Base-by-base conservation (phyloP, 2,797 vertebrate species). In the Amazonetta brasiliensis region DNA sequence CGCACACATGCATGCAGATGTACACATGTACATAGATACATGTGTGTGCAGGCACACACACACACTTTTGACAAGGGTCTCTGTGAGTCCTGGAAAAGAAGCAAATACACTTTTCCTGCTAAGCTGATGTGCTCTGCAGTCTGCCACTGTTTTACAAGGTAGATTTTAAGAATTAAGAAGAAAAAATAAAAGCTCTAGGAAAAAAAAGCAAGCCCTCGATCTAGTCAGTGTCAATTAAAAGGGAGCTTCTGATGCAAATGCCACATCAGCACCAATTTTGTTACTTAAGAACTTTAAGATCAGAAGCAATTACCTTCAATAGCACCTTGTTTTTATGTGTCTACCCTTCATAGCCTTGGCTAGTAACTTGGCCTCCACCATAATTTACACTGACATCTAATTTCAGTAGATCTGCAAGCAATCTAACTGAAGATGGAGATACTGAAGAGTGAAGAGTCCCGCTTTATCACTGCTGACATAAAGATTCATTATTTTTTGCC, bases 321-420 rank as follows among this genome's bases (percentile, higher is more conserved):
- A 98, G 97, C 97, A 98, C 98, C 98, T 98, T 98, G 98, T 98
- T 98, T 98, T 98, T 97, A 97, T 97, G 97, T 97, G 97, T 98
- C 97, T 97, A 97, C 97, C 96, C 95, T 97, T 98, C 97, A 98
- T 98, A 98, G 98, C 87, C 76, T 97, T 96, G 95, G 97, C 97
- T 97, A 96, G 97, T 96, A 97, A 97, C 98, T 98, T 95, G 84
- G 98, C 97, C 97, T 98, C 94, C 89, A 95, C 98, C 97, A 97
- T 99, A 98, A 99, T 99, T 98, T 98, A 98, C 98, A 98, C 97
- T 99, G 99, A 99, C 99, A 99, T 98, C 98, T 99, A 98, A 99
- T 98, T 98, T 98, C 98, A 96, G 98, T 85, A 93, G 97, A 98
- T 98, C 98, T 99, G 98, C 98, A 98, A 97, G 97, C 98, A 98